phyloP scores from a whole-genome alignment of 2,797 vertebrate genomes.

The Leptodactylus fallax region DNA sequence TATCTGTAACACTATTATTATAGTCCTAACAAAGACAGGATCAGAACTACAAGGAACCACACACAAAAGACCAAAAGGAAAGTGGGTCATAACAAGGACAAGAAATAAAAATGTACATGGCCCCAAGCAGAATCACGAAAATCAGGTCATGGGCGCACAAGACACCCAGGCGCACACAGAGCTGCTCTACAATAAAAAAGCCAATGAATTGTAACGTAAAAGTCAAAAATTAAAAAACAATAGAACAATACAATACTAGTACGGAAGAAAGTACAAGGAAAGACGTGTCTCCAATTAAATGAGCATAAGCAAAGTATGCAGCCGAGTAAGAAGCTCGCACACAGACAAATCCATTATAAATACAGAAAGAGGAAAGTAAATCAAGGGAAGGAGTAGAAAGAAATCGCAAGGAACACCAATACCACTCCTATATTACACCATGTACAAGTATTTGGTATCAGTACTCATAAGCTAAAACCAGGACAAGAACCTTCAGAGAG shows the following conservation, averaged over 20 bases:
- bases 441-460: neutral
- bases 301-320: neutral
- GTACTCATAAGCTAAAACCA: too few species aligned
- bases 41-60: neutral
- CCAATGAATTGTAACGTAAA: too few species aligned
- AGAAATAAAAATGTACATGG: conserved; percentile 23
- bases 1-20: neutral
- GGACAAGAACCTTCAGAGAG: too few species aligned
- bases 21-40: neutral
- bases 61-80: neutral
- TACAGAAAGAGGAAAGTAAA: neutral
- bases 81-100: conserved; percentile 28
- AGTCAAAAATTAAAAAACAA: neutral
- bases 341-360: too few species aligned
- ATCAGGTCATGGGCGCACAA: conserved; percentile 26
- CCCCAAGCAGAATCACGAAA: conserved; percentile 21
- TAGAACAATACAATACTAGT: neutral
- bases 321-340: too few species aligned
- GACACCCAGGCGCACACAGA: neutral
- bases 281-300: neutral
- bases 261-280: neutral
- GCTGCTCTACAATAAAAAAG: too few species aligned
- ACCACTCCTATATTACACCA: neutral
- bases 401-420: too few species aligned
- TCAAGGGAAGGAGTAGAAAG: neutral